Base-by-base conservation (phyloP, 2,797 vertebrate genomes). In the Cuculus canorus region DNA sequence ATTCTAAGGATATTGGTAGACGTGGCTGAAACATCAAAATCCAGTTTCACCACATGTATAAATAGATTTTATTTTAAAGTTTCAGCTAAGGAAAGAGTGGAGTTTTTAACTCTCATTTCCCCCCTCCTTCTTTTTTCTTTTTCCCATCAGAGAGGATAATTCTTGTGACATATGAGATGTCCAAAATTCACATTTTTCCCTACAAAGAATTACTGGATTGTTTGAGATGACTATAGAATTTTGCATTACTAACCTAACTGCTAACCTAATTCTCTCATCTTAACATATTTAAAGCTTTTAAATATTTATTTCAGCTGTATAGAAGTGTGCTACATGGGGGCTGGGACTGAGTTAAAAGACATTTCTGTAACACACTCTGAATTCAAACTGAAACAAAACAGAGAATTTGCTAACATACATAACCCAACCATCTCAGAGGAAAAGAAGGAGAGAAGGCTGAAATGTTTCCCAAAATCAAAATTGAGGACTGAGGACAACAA, bases 151-250 rank as follows among this genome's bases (percentile, higher is more conserved):
- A 82, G 21, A 63, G 13, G 8, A 27, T 53, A 63, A 43, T 37
- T 12, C 9, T 60, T 48, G 24, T 65, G 17, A 70, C 75, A 56
- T 43, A 30, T 7, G 5, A 28, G 11, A 28, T 21, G 24, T 25
- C 18, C 5, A 47, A 84, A 90, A 86, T 10, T 63, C 10, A 4
- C 1, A 9, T 45, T 82, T 72, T 63, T 5, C 25, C 18, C 4
- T 50, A 16, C 2, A 70, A 63, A 73, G 4, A 0, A 0, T 66
- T 48, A 19, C 1, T 66, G 3, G 3, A 30, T 89, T 63, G 28
- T 73, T 79, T 82, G 35, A 78, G 19, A 52, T 47, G 4, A 7
- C 5, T 39, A 24, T 5, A 66, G 8, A 68, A 43, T 45, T 87
- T 82, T 90, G 2, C 9, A 32, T 32, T 28, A 16, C 0, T 53